Evolutionary conservation across 2,113 vertebrate species (phyloP).

Genomic region (Passer domesticus): DNA sequence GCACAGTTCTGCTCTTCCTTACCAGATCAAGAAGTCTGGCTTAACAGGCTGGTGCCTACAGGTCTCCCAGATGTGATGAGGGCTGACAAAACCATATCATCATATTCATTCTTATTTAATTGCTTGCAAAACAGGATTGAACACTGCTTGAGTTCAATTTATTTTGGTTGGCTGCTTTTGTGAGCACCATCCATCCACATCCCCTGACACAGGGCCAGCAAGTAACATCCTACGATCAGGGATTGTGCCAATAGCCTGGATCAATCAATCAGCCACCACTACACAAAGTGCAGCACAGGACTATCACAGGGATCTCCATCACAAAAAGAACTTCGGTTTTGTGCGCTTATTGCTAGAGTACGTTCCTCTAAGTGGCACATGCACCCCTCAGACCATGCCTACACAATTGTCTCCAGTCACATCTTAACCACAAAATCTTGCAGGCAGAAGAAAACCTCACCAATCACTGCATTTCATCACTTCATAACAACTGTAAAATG

Average conservation of each 20-base stretch:
- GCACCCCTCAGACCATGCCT: background rate
- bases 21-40: background rate
- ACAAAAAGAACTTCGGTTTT: background rate
- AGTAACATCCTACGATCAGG: background rate
- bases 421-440: background rate
- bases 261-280: background rate
- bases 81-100: background rate
- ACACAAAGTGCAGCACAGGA: background rate
- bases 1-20: conserved; percentile 13
- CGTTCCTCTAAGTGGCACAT: background rate
- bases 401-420: background rate
- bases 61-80: background rate
- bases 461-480: background rate
- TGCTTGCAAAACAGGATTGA: conserved; percentile 37
- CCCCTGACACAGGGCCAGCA: background rate
- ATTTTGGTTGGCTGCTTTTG: background rate
- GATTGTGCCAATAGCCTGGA: background rate
- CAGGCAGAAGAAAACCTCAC: background rate
- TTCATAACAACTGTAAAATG: background rate
- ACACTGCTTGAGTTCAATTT: background rate
- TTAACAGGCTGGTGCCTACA: background rate
- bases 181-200: background rate
- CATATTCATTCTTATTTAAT: conserved; percentile 1
- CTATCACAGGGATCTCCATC: background rate
- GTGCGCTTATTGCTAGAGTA: background rate